Evolutionary conservation across 2,113 vertebrate species (phyloP).

Genomic region (Dromaius novaehollandiae): DNA sequence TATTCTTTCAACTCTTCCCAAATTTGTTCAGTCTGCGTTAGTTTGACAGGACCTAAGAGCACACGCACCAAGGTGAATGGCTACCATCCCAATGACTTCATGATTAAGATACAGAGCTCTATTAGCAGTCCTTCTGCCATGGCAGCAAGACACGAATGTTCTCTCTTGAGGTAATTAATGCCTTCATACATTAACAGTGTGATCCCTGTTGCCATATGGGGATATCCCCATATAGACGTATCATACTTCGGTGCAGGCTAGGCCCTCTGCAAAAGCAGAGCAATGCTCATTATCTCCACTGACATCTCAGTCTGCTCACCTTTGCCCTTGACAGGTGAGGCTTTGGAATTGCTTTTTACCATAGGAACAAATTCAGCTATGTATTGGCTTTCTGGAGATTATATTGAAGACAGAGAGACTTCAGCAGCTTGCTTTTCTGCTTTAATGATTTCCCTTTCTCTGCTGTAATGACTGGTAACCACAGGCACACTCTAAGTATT

Average conservation of each 20-base stretch:
- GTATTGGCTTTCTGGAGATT: background rate
- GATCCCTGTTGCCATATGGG: background rate
- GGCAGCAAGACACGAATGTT: background rate
- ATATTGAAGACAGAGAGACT: background rate
- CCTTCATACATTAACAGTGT: background rate
- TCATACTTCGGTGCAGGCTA: background rate
- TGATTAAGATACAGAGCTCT: background rate
- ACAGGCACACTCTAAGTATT: background rate
- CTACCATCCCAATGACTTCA: background rate
- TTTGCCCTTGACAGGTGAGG: background rate
- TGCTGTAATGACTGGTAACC: background rate
- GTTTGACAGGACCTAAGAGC: background rate
- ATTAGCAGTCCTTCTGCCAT: background rate
- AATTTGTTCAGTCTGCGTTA: background rate
- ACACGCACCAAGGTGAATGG: fast-evolving
- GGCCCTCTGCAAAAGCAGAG: background rate
- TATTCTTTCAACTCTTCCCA: background rate
- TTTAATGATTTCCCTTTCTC: background rate
- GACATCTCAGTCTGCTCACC: background rate
- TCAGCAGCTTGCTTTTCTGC: background rate
- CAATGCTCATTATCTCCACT: background rate
- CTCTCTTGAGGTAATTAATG: background rate
- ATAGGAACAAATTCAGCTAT: background rate
- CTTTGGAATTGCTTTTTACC: background rate
- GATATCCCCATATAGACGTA: fast-evolving